These are phyloP conservation scores for Strix aluco DNA, from an alignment of 2,113 vertebrate genomes.

Conservation along the genomic window DNA sequence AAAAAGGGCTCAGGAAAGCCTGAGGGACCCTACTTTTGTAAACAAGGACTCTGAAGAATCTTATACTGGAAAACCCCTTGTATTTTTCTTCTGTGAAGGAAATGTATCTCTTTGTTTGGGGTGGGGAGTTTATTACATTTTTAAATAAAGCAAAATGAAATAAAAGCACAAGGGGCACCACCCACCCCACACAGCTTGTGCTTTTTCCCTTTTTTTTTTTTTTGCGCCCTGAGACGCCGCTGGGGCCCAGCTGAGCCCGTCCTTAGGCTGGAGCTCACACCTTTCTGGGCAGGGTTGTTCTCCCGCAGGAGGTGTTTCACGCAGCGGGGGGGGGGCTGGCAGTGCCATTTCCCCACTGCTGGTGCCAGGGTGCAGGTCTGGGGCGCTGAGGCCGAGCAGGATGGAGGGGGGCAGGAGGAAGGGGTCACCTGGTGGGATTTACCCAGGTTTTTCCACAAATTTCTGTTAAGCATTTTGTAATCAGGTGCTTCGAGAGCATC, in stretches of 20 bases:
- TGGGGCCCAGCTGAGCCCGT: no score
- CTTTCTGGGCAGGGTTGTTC: no score
- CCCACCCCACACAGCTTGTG: neutral
- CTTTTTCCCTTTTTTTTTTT: no score
- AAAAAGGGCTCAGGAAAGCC: neutral
- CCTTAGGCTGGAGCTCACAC: no score
- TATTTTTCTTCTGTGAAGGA: constrained; percentile 74
- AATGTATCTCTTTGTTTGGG: neutral
- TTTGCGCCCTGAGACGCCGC: no score
- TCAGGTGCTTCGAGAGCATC: neutral
- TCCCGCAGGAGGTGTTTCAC: no score
- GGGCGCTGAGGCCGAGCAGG: no score
- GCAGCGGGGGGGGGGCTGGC: no score
- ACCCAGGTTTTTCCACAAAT: fast-evolving
- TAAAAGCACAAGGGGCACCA: neutral
- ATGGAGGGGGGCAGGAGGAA: no score
- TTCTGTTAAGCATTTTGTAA: neutral
- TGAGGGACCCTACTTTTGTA: neutral
- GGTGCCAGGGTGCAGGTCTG: no score
- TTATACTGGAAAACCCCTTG: neutral
- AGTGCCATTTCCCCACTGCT: no score
- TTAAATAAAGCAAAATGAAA: constrained; percentile 11
- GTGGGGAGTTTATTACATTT: neutral
- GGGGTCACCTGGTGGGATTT: neutral
- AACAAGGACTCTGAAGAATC: neutral